Percentiles rank a stretch among this genome's conserved stretches.
Evolutionary conservation across 2,888 invertebrate species (phyloP).

Genomic region (Cenopis cana): DNA sequence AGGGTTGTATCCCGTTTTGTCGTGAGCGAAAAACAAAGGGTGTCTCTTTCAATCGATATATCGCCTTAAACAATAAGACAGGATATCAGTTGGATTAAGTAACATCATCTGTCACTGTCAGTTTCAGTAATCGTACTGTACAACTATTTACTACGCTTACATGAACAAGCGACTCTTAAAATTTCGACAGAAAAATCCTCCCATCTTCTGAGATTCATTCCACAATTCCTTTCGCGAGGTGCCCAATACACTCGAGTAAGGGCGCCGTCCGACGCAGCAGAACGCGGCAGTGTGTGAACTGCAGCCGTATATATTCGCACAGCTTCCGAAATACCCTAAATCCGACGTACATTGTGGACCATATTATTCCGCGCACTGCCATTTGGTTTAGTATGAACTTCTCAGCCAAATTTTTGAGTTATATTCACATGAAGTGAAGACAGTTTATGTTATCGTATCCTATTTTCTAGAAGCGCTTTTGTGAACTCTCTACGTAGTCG

Average conservation of each 20-base stretch:
- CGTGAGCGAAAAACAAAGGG: too few relatives aligned
- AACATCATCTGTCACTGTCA: too few relatives aligned
- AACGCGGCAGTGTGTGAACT: slow-evolving; percentile 57
- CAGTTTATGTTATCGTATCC: slow-evolving; percentile 73
- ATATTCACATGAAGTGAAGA: slow-evolving; percentile 72
- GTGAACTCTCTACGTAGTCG: slow-evolving; percentile 63
- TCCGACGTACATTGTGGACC: slow-evolving; percentile 69
- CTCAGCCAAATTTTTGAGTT: slow-evolving; percentile 80
- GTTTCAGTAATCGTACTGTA: too few relatives aligned
- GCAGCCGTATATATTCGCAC: slow-evolving; percentile 63
- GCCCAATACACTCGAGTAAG: slow-evolving; percentile 46
- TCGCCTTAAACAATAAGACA: too few relatives aligned
- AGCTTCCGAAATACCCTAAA: slow-evolving; percentile 71
- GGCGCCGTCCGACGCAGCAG: slow-evolving; percentile 56
- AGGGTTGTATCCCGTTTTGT: too few relatives aligned
- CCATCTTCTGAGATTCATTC: slow-evolving; percentile 14
- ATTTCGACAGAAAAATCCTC: slow-evolving; percentile 15
- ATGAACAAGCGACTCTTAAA: background rate
- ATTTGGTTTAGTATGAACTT: slow-evolving; percentile 66
- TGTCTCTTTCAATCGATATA: too few relatives aligned
- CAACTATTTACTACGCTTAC: slow-evolving; percentile 5
- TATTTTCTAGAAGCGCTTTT: slow-evolving; percentile 67
- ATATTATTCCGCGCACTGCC: slow-evolving; percentile 69
- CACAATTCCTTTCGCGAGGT: slow-evolving; percentile 13
- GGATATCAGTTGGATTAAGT: too few relatives aligned